Evolutionary conservation across 2,113 vertebrate genomes (phyloP).

Genomic region (Penelope pileata): DNA sequence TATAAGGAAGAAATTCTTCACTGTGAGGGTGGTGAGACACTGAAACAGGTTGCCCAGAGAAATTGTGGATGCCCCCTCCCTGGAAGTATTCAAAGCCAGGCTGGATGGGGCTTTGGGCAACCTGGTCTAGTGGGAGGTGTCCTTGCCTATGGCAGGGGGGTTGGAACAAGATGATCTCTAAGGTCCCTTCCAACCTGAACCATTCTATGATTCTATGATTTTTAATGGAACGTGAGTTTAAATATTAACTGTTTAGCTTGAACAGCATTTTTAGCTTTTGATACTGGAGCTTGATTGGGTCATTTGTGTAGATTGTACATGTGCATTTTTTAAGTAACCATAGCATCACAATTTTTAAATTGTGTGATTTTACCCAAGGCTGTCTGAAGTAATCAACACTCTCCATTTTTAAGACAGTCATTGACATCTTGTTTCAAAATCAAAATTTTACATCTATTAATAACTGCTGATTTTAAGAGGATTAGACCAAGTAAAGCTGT

Average conservation of each 20-base stretch:
- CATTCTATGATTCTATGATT: too few relatives aligned
- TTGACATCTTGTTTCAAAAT: background rate
- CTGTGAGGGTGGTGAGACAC: too few relatives aligned
- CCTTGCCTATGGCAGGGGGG: too few relatives aligned
- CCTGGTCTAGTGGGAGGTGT: too few relatives aligned
- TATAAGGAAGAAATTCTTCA: too few relatives aligned
- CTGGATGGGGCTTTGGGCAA: too few relatives aligned
- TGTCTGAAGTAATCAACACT: background rate
- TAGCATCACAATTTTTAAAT: background rate
- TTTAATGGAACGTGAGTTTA: constrained; percentile 18
- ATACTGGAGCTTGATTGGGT: background rate
- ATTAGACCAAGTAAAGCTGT: background rate
- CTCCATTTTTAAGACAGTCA: background rate
- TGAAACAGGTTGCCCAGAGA: too few relatives aligned
- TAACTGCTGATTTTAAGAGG: background rate
- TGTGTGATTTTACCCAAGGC: background rate
- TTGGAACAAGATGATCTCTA: too few relatives aligned
- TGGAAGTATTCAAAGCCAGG: too few relatives aligned
- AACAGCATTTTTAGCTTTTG: background rate
- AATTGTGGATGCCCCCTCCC: too few relatives aligned
- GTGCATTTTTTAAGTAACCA: background rate
- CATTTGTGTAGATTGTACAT: fast-evolving
- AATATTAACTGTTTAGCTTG: background rate
- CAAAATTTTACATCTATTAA: background rate
- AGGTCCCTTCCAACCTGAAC: too few relatives aligned